phyloP scores from a whole-genome alignment of 2,797 vertebrate species.

The Schizopygopsis pylzovi region DNA sequence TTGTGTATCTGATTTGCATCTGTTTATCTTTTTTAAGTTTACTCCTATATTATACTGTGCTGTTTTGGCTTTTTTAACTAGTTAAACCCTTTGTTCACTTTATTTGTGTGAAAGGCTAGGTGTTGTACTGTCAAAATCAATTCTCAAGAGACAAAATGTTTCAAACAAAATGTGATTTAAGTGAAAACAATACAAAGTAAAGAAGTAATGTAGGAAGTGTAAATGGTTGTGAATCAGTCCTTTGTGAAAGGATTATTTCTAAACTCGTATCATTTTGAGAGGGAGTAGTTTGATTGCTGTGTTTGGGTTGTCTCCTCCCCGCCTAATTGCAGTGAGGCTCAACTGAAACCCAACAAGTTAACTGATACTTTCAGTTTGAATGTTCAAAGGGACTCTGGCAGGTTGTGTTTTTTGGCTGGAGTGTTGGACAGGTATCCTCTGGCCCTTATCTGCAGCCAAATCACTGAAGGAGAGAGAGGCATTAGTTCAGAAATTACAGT shows the following conservation, averaged over 20 bases:
- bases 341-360: constrained; percentile 31
- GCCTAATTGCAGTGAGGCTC: constrained; percentile 16
- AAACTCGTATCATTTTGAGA: constrained; percentile 36
- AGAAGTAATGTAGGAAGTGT: neutral
- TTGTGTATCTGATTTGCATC: neutral
- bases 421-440: constrained; percentile 40
- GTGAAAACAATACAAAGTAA: neutral
- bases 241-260: constrained; percentile 16
- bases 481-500: constrained; percentile 30
- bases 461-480: constrained; percentile 26
- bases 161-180: neutral
- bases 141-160: neutral
- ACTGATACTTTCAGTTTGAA: constrained; percentile 35
- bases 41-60: neutral
- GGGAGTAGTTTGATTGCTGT: constrained; percentile 30
- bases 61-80: neutral
- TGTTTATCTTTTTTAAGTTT: neutral
- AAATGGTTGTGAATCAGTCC: neutral
- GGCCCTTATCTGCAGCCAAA: constrained; percentile 37
- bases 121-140: neutral
- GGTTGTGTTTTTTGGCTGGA: constrained; percentile 6
- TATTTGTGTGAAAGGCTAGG: neutral
- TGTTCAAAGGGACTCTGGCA: constrained; percentile 22
- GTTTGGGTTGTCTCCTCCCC: constrained; percentile 18
- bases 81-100: neutral